These are phyloP conservation scores for Luffia ferchaultella DNA, from an alignment of 2,888 invertebrate genomes.

Conservation along the genomic window DNA sequence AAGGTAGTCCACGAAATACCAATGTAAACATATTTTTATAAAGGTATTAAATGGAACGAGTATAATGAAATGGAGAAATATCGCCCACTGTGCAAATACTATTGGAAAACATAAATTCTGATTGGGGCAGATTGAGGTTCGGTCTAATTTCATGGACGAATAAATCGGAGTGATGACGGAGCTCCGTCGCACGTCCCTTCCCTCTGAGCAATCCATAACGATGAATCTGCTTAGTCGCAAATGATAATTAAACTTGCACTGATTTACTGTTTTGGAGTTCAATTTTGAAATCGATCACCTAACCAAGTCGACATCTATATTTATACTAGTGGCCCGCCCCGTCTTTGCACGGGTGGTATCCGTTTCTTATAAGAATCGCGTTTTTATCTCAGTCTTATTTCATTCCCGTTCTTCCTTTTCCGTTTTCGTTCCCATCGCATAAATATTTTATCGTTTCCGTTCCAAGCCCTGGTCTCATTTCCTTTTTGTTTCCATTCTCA, in stretches of 20 bases:
- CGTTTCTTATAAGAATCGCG: too few relatives aligned
- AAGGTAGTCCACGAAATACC: neutral
- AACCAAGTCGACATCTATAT: too few relatives aligned
- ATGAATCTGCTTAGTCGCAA: slow-evolving; percentile 4
- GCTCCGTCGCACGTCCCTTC: slow-evolving; percentile 7
- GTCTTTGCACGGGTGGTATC: too few relatives aligned
- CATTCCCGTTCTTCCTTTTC: too few relatives aligned
- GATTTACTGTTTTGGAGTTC: too few relatives aligned
- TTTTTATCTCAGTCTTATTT: too few relatives aligned
- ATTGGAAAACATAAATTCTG: neutral
- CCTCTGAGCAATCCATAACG: slow-evolving; percentile 6
- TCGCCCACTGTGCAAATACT: neutral
- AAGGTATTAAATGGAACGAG: neutral
- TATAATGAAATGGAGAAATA: neutral
- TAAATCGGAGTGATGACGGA: slow-evolving; percentile 18
- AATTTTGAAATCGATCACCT: too few relatives aligned
- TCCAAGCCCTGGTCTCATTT: too few relatives aligned
- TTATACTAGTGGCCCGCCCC: too few relatives aligned
- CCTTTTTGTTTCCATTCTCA: too few relatives aligned
- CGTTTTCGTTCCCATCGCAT: too few relatives aligned
- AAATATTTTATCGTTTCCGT: too few relatives aligned
- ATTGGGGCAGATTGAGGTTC: slow-evolving; percentile 17
- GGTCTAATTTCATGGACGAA: slow-evolving; percentile 31
- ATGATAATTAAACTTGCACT: slow-evolving; percentile 1
- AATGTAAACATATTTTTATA: neutral